phyloP scores from a whole-genome alignment of 2,113 vertebrate genomes.

The Amphiprion percula region DNA sequence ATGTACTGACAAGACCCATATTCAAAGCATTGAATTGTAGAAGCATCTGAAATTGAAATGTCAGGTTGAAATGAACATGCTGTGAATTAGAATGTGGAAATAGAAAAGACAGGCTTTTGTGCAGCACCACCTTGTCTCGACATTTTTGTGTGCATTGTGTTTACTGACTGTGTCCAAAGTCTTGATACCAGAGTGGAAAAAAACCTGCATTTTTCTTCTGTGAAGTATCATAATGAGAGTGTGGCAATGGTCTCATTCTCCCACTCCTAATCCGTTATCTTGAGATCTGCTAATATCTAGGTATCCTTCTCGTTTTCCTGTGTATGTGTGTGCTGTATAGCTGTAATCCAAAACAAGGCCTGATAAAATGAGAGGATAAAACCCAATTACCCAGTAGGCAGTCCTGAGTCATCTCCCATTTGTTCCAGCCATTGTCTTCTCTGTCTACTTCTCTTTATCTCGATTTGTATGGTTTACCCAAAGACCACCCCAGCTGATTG shows the following conservation, averaged over 20 bases:
- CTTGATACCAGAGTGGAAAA: constrained; percentile 19
- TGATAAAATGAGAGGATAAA: constrained; percentile 76
- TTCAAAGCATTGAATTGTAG: constrained; percentile 66
- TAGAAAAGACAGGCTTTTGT: constrained; percentile 48
- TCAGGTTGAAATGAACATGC: constrained; percentile 71
- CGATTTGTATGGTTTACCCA: constrained; percentile 74
- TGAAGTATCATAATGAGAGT: constrained; percentile 38
- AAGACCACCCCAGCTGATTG: constrained; percentile 67
- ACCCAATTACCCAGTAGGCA: constrained; percentile 74
- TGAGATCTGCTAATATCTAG: constrained; percentile 56
- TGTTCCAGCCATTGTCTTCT: constrained; percentile 67
- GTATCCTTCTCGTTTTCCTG: constrained; percentile 40
- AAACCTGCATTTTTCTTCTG: constrained; percentile 16
- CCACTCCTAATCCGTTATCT: constrained; percentile 49
- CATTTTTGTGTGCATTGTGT: constrained; percentile 51
- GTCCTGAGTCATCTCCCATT: constrained; percentile 69
- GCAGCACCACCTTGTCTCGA: constrained; percentile 51
- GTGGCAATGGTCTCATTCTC: constrained; percentile 22
- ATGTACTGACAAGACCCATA: constrained; percentile 68
- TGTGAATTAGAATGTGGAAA: constrained; percentile 70
- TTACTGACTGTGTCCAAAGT: constrained; percentile 43
- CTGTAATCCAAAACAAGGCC: constrained; percentile 73
- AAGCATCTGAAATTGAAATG: constrained; percentile 78
- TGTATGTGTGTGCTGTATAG: constrained; percentile 45
- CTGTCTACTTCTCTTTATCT: constrained; percentile 61